Conservation (phyloP, 2,113 vertebrate genomes). For the Prunella fulvescens region DNA sequence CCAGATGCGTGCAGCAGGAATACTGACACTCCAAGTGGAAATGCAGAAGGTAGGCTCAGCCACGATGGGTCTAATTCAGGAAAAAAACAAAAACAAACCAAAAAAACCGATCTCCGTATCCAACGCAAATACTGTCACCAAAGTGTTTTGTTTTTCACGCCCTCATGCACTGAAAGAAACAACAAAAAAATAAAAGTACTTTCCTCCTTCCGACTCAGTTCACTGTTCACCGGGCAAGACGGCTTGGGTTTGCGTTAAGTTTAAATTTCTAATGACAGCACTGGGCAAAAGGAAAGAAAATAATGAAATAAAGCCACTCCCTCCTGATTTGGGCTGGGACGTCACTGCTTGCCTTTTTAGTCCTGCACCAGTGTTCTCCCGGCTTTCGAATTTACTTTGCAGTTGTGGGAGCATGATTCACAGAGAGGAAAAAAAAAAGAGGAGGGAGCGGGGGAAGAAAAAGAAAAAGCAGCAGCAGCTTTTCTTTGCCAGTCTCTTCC, state of each 20-base stretch:
- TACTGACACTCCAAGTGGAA: not conserved
- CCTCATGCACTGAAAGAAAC: not conserved
- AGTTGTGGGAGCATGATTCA: conserved; percentile 72
- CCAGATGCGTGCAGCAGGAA: conserved; percentile 33
- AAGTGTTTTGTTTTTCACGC: not conserved
- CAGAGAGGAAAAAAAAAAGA: not conserved
- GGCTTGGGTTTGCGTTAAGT: conserved; percentile 28
- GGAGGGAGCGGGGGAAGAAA: not conserved
- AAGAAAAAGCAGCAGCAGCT: not conserved
- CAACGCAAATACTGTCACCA: not conserved
- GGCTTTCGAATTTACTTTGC: conserved; percentile 67
- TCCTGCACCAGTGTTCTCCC: conserved; percentile 39
- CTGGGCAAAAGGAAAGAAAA: conserved; percentile 35
- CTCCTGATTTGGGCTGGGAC: conserved; percentile 44
- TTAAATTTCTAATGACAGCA: conserved; percentile 69
- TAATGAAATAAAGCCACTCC: conserved; percentile 61
- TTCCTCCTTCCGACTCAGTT: not conserved
- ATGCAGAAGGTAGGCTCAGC: conserved; percentile 38
- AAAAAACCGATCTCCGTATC: not conserved
- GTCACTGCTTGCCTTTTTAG: conserved; percentile 71
- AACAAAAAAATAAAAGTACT: not conserved
- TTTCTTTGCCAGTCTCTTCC: not conserved
- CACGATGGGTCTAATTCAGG: conserved; percentile 17
- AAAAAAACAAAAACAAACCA: not conserved
- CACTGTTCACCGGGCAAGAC: not conserved